Base-by-base conservation (phyloP, 2,797 vertebrate species). In the Acanthornis magna region DNA sequence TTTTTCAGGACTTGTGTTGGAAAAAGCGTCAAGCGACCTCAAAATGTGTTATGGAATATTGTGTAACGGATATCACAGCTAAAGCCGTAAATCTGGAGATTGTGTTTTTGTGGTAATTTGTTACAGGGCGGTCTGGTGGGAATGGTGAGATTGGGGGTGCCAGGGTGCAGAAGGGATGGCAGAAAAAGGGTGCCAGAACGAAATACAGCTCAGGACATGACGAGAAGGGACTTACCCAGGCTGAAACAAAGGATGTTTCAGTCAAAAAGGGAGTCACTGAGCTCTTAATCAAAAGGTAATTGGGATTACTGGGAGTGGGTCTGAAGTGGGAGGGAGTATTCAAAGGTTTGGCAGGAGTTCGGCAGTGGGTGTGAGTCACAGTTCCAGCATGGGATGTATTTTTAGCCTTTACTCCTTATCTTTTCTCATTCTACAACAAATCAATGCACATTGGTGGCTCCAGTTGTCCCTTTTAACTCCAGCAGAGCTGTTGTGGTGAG, bases 391-490 rank as follows among this genome's bases (percentile, higher is more conserved):
- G 23, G 30, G 7, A 9, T 1, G 0, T 26, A 43, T 77, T 85
- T 91, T 83, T 63, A 68, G 60, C 7, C 2, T 77, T 90, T 80
- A 22, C 27, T 84, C 48, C 43, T 63, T 42, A 8, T 29, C 11
- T 68, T 61, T 57, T 63, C 51, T 74, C 5, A 6, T 55, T 81
- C 70, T 50, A 12, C 0, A 0, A 13, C 12, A 40, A 55, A 57
- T 27, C 63, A 32, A 17, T 22, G 29, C 25, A 3, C 45, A 26
- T 57, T 0, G 0, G 47, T 14, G 30, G 42, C 1, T 0, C 47
- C 15, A 12, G 14, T 7, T 20, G 2, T 85, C 16, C 27, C 58
- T 32, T 72, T 19, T 34, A 63, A 50, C 8, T 60, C 45, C 36
- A 27, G 45, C 77, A 76, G 43, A 65, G 50, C 13, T 23, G 16